phyloP scores from a whole-genome alignment of 2,113 vertebrate genomes.

The Panthera leo region DNA sequence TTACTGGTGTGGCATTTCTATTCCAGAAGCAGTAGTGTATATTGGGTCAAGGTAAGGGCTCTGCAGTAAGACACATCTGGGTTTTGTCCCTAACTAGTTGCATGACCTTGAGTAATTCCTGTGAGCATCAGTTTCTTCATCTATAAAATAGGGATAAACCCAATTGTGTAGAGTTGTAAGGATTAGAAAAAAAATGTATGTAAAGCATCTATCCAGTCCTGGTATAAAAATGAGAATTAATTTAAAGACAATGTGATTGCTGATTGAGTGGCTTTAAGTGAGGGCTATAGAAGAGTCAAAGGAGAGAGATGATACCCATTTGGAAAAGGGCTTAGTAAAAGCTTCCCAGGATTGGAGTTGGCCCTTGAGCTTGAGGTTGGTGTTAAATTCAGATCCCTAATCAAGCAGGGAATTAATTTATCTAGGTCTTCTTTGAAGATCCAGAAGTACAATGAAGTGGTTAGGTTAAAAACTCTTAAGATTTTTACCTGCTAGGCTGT shows the following conservation, averaged over 20 bases:
- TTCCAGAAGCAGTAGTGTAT: neutral
- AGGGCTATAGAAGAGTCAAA: neutral
- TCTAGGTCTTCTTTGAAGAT: neutral
- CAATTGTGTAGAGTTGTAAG: conserved; percentile 24
- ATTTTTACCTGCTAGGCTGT: neutral
- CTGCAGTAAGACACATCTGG: neutral
- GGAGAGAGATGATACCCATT: neutral
- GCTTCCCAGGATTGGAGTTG: neutral
- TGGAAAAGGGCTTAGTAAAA: conserved; percentile 16
- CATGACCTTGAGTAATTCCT: neutral
- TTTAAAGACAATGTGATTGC: neutral
- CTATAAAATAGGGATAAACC: neutral
- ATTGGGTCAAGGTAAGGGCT: neutral
- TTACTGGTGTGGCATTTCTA: neutral
- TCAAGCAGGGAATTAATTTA: neutral
- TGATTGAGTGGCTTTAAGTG: neutral
- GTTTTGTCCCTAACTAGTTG: neutral
- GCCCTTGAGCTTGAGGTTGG: neutral
- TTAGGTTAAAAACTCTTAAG: neutral
- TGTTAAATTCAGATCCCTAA: conserved; percentile 6
- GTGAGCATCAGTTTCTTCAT: neutral
- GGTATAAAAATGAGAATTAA: neutral
- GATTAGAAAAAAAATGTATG: neutral
- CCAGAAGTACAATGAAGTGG: neutral
- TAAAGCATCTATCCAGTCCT: neutral